These are phyloP conservation scores for Altica lythri DNA, from an alignment of 2,888 invertebrate genomes.

Conservation along the genomic window DNA sequence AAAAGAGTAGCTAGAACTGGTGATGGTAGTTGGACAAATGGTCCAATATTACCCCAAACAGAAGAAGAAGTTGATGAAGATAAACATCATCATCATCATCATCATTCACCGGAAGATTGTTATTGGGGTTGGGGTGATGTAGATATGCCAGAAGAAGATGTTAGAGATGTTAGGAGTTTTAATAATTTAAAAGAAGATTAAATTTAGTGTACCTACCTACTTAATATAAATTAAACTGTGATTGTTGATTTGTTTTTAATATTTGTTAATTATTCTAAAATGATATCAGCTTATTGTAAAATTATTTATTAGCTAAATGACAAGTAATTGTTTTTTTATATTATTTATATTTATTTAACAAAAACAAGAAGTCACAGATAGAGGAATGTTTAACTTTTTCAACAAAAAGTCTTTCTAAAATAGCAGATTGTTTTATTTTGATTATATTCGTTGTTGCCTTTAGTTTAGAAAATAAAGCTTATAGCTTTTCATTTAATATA, in stretches of 20 bases:
- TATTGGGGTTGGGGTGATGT: conserved; percentile 86
- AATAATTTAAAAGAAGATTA: conserved; percentile 42
- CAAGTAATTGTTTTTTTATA: too few species aligned
- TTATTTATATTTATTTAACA: too few species aligned
- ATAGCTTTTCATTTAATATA: too few species aligned
- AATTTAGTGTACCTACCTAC: too few species aligned
- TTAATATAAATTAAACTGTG: not conserved
- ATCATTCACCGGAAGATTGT: conserved; percentile 60
- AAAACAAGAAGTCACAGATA: too few species aligned
- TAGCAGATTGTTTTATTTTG: too few species aligned
- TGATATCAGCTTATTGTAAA: too few species aligned
- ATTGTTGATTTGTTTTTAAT: conserved; percentile 5
- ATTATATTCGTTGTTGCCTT: too few species aligned
- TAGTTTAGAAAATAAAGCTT: too few species aligned
- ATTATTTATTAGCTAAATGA: too few species aligned
- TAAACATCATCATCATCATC: conserved; percentile 50
- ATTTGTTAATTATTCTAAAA: not conserved
- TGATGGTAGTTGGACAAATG: conserved; percentile 34
- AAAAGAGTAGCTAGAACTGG: conserved; percentile 62
- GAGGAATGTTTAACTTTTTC: too few species aligned
- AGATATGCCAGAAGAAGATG: conserved; percentile 74
- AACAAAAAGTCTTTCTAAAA: too few species aligned
- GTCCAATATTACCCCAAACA: conserved; percentile 1
- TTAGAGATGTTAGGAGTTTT: conserved; percentile 42
- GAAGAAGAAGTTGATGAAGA: conserved; percentile 46